Conservation (phyloP, 2,797 vertebrate species). For the Menidia menidia region DNA sequence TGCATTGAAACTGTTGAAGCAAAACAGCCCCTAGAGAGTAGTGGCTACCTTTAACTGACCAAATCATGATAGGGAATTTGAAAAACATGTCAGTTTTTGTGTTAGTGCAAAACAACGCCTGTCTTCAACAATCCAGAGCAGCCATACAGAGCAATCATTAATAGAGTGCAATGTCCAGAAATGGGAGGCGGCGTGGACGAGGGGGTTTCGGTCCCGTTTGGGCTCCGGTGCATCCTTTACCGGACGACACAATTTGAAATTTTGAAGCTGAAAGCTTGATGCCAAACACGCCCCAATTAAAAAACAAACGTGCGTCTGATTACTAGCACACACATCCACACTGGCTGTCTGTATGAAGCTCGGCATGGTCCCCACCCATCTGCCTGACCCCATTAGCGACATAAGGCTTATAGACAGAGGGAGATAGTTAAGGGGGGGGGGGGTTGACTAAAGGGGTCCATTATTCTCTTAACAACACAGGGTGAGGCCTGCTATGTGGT, state of each 20-base stretch:
- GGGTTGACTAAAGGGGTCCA: conserved; percentile 44
- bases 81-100: not conserved
- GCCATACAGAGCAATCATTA: conserved; percentile 47
- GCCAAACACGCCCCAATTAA: not conserved
- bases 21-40: not conserved
- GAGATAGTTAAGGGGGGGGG: not conserved
- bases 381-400: conserved; percentile 81
- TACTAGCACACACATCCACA: conserved; percentile 34
- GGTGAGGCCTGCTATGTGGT: conserved; percentile 35
- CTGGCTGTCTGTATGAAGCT: conserved; percentile 54
- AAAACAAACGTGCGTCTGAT: conserved; percentile 32
- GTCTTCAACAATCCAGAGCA: not conserved
- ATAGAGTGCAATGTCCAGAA: conserved; percentile 44
- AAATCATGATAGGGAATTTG: no score
- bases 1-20: not conserved
- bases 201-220: not conserved
- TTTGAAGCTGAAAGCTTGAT: not conserved
- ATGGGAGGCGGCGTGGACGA: conserved; percentile 19
- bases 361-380: conserved; percentile 72
- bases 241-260: not conserved
- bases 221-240: not conserved
- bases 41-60: not conserved
- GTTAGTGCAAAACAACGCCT: not conserved
- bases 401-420: conserved; percentile 63
- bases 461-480: conserved; percentile 62